These are phyloP conservation scores for Sebastes trivittatus DNA, from an alignment of 2,797 vertebrate genomes.

Conservation along the genomic window DNA sequence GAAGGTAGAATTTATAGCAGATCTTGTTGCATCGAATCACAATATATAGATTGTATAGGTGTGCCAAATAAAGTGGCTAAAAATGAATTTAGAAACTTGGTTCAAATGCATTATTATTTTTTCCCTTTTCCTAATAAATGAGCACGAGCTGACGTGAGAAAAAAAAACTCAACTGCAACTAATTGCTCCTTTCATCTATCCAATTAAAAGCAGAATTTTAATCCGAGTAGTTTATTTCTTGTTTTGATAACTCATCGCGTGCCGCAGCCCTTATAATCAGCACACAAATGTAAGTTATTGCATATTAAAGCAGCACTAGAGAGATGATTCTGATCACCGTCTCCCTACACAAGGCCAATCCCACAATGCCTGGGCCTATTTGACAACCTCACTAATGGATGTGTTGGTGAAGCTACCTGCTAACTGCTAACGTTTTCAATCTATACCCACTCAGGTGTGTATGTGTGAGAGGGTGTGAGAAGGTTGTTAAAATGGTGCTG, in stretches of 20 bases:
- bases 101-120: slow-evolving; percentile 49
- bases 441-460: slow-evolving; percentile 66
- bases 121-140: slow-evolving; percentile 53
- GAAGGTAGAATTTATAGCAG: neutral
- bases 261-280: slow-evolving; percentile 75
- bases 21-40: neutral
- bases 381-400: slow-evolving; percentile 40
- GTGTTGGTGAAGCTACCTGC: slow-evolving; percentile 48
- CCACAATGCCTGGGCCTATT: slow-evolving; percentile 51
- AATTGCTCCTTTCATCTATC: slow-evolving; percentile 83
- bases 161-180: slow-evolving; percentile 70
- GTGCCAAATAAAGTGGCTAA: neutral
- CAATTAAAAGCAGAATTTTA: slow-evolving; percentile 81
- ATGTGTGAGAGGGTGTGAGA: slow-evolving; percentile 62
- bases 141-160: slow-evolving; percentile 51
- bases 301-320: slow-evolving; percentile 65
- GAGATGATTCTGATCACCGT: slow-evolving; percentile 56
- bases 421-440: slow-evolving; percentile 70
- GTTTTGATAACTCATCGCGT: slow-evolving; percentile 74
- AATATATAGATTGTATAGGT: neutral
- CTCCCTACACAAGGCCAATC: slow-evolving; percentile 24
- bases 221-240: slow-evolving; percentile 78
- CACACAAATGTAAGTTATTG: slow-evolving; percentile 56
- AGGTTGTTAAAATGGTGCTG: slow-evolving; percentile 74
- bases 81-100: slow-evolving; percentile 26